Base-by-base conservation (phyloP, 2,113 vertebrate species). In the Macquaria australasica region DNA sequence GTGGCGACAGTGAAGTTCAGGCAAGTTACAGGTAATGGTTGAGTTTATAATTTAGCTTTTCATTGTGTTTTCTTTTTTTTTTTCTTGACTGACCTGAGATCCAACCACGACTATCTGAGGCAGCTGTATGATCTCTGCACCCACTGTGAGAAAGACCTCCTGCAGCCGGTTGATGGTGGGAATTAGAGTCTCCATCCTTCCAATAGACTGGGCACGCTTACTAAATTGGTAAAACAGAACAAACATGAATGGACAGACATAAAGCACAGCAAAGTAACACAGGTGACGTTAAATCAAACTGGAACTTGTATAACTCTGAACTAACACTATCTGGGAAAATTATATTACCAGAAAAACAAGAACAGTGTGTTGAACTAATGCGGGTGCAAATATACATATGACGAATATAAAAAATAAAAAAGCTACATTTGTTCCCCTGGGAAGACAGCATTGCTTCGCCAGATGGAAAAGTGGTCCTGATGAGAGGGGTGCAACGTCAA, bases 21-120 rank as follows among this genome's bases (percentile, higher is more conserved):
- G 11, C 1, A 48, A 14, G 10, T 63, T 66, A 15, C 1, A 39
- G 21, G 41, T 59, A 5, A 23, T 1, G 5, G 0, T 45, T 23
- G 16, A 0, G 10, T 45, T 58, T 12, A 5, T 1, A 28, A 34
- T 20, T 4, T 6, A 8, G 12, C 18, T 39, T 75, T n/a, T 39
- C 8, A 58, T 34, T 64, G 53, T 16, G 50, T 34, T 34, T 16
- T 5, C 45, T 5, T 7, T 31, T 53, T 16, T 5, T 50, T 5
- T 7, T 31, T 53, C 21, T 6, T 21, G 18, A 69, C 92, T 91
- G 63, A 96, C 96, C 95, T 96, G 95, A 62, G 93, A 95, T 75
- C 96, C 96, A 34, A 96, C 95, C 53, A 96, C 96, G 18, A 95
- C 92, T 68, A 97, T 96, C 90, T 97, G 96, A 58, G 96, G 96